phyloP scores from a whole-genome alignment of 2,113 vertebrate species.

The Syngnathus floridae region DNA sequence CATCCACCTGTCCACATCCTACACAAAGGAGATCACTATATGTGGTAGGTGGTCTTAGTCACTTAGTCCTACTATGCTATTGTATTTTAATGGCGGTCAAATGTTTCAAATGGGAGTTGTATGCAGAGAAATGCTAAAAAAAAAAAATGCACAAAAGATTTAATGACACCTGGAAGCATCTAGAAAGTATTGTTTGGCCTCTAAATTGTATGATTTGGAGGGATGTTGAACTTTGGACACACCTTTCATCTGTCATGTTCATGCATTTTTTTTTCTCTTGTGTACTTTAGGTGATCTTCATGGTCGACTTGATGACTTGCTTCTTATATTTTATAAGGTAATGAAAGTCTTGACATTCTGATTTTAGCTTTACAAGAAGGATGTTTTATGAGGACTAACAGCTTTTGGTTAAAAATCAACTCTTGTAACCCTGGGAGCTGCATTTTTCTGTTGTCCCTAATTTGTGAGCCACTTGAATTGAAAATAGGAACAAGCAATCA shows the following conservation, averaged over 20 bases:
- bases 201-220: background rate
- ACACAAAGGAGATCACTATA: conserved; percentile 80
- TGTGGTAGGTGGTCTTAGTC: conserved; percentile 29
- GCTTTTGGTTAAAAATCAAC: too few species aligned
- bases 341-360: conserved; percentile 17
- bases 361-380: background rate
- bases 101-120: too few species aligned
- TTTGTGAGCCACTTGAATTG: too few species aligned
- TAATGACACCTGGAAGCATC: background rate
- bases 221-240: background rate
- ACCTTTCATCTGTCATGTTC: background rate
- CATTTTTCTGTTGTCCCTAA: too few species aligned
- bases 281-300: conserved; percentile 84
- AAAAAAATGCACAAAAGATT: too few species aligned
- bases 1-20: conserved; percentile 77
- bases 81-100: too few species aligned
- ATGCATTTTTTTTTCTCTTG: conserved; percentile 7
- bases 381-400: too few species aligned
- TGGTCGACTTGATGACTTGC: conserved; percentile 88
- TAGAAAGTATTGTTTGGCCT: background rate
- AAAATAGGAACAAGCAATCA: too few species aligned
- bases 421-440: too few species aligned
- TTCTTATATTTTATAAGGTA: conserved; percentile 97
- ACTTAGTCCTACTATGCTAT: too few species aligned
- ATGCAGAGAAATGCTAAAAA: too few species aligned